Evolutionary conservation across 1,140 invertebrate genomes (phyloP), one percentile per base, ranked within the genome.

Genomic region (Aphaenogaster floridana): DNA sequence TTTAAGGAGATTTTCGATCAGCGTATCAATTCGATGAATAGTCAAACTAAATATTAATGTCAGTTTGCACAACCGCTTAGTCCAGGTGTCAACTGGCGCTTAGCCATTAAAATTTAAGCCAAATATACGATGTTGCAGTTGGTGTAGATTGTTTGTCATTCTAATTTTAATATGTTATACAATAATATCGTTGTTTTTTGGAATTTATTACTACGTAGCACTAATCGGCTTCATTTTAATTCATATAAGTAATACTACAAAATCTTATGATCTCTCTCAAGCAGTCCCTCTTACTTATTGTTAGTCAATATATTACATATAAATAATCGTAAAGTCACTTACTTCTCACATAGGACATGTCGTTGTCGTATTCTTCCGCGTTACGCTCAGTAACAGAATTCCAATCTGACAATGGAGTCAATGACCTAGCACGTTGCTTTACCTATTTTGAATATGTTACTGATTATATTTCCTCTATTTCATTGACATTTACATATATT

Each of bases 361-460:
- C 95, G 64, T 94, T 92, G 78, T 96, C 94, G 42, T 95, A 94
- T n/a, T 80, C 86, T 8, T 90, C 71, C 3, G 66, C 92, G 1
- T 78, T 76, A 28, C 85, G 85, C 86, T 93, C 94, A 79, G 95
- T 88, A 93, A 92, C 89, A 85, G 90, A 93, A 94, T 93, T 94
- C 96, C 96, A 97, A 90, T 96, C 96, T 72, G 96, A 96, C 88
- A 96, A 96, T 68, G 97, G 96, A 63, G 96, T 97, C 83, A 96
- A 95, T 57, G 97, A 97, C 86, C 97, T 96, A 45, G 97, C 97
- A 77, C 97, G 96, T 89, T 97, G 96, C 89, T 97, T 96, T 57
- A 97, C 96, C 97, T 97, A 90, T 50, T 28, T 81, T 28, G n/a
- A 71, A 63, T 5, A 59, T 7, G 8, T 59, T 52, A 71, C 3